Percentiles rank a stretch among this genome's conserved stretches.
These are phyloP conservation scores for Micrasema longulum DNA, from an alignment of 1,140 invertebrate species.

Conservation along the genomic window DNA sequence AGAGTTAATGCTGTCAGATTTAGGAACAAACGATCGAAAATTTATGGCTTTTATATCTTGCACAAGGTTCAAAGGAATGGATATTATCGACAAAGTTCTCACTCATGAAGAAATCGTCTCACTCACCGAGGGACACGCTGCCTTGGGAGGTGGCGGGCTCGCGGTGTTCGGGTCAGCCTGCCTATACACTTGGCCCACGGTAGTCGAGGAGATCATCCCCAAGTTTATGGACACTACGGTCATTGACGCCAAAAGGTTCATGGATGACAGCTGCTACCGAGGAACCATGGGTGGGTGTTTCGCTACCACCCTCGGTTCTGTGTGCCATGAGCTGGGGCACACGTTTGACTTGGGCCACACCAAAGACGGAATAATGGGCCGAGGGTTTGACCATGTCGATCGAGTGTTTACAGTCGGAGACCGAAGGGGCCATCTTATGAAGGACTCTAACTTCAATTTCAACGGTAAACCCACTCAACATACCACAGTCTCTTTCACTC, in stretches of 20 bases:
- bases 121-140: slow-evolving; percentile 85
- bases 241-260: slow-evolving; percentile 78
- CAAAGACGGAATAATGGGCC: slow-evolving; percentile 91
- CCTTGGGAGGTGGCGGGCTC: slow-evolving; percentile 89
- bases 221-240: slow-evolving; percentile 68
- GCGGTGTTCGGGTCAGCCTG: slow-evolving; percentile 92
- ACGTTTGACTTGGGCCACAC: slow-evolving; percentile 95
- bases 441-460: slow-evolving; percentile 66
- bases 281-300: slow-evolving; percentile 89
- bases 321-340: slow-evolving; percentile 94
- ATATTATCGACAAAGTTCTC: slow-evolving; percentile 68
- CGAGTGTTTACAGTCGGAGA: slow-evolving; percentile 76
- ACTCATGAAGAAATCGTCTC: slow-evolving; percentile 81
- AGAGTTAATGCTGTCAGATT: slow-evolving; percentile 77
- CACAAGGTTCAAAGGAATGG: slow-evolving; percentile 80
- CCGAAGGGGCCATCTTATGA: slow-evolving; percentile 62
- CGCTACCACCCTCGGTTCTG: slow-evolving; percentile 92
- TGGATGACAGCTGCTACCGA: slow-evolving; percentile 91
- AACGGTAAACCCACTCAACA: slow-evolving; percentile 64
- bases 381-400: slow-evolving; percentile 91
- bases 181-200: slow-evolving; percentile 89
- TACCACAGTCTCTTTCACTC: slow-evolving; percentile 63
- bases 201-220: slow-evolving; percentile 75
- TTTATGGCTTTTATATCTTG: slow-evolving; percentile 92
- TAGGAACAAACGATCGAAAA: slow-evolving; percentile 78